phyloP scores from a whole-genome alignment of 2,113 vertebrate genomes.

The Tympanuchus pallidicinctus region DNA sequence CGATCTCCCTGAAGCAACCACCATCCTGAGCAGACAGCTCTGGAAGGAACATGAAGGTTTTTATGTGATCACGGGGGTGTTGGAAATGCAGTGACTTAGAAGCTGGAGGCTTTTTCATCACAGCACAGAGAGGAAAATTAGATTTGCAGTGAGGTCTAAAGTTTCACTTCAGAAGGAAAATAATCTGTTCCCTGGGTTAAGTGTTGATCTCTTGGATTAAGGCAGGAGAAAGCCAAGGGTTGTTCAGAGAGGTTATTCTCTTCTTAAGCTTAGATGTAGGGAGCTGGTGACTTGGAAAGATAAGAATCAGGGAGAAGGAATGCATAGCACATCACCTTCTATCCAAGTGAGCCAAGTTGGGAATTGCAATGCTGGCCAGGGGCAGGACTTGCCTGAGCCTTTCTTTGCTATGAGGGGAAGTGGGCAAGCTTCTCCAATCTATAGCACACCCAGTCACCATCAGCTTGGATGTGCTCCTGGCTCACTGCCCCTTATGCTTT shows the following conservation, averaged over 20 bases:
- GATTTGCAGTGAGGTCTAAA: neutral
- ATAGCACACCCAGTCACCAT: fast-evolving
- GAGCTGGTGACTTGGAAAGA: neutral
- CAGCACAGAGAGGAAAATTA: neutral
- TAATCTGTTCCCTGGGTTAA: neutral
- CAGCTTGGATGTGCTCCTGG: neutral
- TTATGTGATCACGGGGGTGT: neutral
- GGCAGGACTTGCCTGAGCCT: neutral
- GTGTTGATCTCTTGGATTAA: neutral
- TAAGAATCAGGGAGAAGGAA: neutral
- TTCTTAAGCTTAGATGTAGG: neutral
- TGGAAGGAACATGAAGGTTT: neutral
- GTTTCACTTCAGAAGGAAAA: neutral
- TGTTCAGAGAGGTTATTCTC: neutral
- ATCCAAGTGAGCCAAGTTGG: neutral
- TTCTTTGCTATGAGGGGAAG: neutral
- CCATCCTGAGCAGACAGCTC: neutral
- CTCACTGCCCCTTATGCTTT: neutral
- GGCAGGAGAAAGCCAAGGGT: neutral
- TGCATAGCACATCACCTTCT: neutral
- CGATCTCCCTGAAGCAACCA: neutral
- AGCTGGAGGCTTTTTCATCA: neutral
- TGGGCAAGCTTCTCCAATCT: fast-evolving
- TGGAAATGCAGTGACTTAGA: neutral
- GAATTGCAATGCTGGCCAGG: neutral